Percentiles rank a stretch among this genome's conserved stretches.
Conservation (phyloP, 2,888 invertebrate species). For the Sarcophaga rosellei region DNA sequence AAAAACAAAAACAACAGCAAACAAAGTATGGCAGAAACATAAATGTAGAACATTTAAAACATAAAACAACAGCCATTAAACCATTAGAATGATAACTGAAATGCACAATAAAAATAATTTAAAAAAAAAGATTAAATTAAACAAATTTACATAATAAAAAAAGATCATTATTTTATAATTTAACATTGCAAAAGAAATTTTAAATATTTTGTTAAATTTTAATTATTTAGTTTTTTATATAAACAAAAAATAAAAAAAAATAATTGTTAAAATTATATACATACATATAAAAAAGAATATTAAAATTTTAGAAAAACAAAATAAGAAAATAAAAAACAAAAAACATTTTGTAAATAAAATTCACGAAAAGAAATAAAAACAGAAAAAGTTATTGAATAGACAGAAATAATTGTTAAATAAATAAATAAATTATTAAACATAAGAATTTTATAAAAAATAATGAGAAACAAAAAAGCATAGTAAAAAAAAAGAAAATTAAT, state of each 20-base stretch:
- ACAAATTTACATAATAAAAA: too few species aligned
- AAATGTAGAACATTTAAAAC: slow-evolving; percentile 20
- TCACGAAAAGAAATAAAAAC: slow-evolving; percentile 48
- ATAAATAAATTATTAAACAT: slow-evolving; percentile 54
- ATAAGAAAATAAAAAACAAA: neutral
- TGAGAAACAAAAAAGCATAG: slow-evolving; percentile 25
- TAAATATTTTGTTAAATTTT: neutral
- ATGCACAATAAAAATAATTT: too few species aligned
- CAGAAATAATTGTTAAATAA: slow-evolving; percentile 53
- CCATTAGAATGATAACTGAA: neutral
- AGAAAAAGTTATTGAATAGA: slow-evolving; percentile 39
- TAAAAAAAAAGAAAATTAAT: slow-evolving; percentile 50
- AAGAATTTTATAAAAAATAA: slow-evolving; percentile 60
- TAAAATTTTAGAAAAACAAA: slow-evolving; percentile 1
- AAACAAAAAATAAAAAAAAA: neutral
- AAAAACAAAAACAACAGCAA: slow-evolving; percentile 27
- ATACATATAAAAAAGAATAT: neutral
- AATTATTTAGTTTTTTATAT: neutral
- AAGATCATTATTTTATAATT: neutral
- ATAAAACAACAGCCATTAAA: neutral
- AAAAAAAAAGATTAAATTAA: too few species aligned
- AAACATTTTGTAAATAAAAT: slow-evolving; percentile 50
- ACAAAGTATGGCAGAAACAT: neutral
- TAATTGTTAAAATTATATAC: slow-evolving; percentile 37
- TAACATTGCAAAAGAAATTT: neutral